Base-by-base conservation (phyloP, 2,113 vertebrate species). In the Rhadina sibilatrix region DNA sequence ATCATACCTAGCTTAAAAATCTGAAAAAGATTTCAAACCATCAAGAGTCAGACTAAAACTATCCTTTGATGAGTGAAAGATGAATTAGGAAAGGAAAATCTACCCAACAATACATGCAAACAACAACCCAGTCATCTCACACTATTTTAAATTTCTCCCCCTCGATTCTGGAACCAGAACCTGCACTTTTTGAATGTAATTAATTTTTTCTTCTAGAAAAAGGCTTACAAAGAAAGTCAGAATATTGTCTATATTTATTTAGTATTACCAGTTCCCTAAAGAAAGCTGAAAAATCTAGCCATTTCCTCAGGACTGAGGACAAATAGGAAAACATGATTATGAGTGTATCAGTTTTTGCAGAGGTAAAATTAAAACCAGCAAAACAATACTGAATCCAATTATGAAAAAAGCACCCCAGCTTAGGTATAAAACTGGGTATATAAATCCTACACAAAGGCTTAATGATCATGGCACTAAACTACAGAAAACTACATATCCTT, bases 151-250 rank as follows among this genome's bases (percentile, higher is more conserved):
- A 72, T 28, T 54, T 72, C 12, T 4, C 5, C 33, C n/a, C 28
- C 46, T 74, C 0, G 0, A 31, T 37, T 72, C 35, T 52, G n/a
- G 40, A 90, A 60, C 15, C 27, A 69, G 35, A 60, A 81, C 13
- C 69, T 64, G 37, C 30, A 27, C 19, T 69, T 81, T 63, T 10
- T 25, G 23, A 77, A n/a, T 28, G 53, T 23, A 68, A 54, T 20
- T 53, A 44, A 77, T 61, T 57, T 88, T 90, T 15, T 94, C 31
- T 94, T 74, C 28, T 56, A 64, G 40, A 57, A 35, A 61, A 82
- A 37, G 49, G 25, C 28, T 88, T 53, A 46, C 46, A 44, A 70
- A 94, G 42, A 44, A 72, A 90, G 47, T 59, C 12, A 75, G 53
- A 72, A 63, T 15, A 30, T 38, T 74, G 20, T 14, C 65, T 74